Conservation (phyloP, 2,797 vertebrate species). For the Hypotaenidia philippensis region DNA sequence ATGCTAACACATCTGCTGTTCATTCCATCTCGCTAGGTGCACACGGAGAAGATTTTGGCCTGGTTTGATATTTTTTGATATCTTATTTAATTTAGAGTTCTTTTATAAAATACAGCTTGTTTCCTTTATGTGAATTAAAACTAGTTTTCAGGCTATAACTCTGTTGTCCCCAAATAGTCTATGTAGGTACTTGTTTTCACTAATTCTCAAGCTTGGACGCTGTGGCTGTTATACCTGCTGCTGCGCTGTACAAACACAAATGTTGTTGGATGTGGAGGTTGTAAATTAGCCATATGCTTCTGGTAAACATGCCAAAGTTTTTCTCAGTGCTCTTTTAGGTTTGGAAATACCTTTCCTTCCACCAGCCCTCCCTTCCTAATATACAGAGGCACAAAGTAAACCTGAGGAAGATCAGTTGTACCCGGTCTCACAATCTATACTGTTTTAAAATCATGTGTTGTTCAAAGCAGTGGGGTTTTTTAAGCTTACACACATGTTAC, state of each 20-base stretch:
- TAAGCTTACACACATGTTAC: not conserved
- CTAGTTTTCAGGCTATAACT: conserved; percentile 51
- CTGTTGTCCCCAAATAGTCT: conserved; percentile 25
- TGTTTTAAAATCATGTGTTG: not conserved
- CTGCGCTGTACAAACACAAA: not conserved
- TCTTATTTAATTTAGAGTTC: conserved; percentile 65
- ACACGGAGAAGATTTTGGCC: conserved; percentile 1
- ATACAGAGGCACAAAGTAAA: not conserved
- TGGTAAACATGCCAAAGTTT: not conserved
- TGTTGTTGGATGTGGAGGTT: not conserved
- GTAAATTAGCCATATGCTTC: conserved; percentile 12
- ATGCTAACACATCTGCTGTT: not conserved
- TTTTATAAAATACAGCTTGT: not conserved
- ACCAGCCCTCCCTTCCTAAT: not conserved
- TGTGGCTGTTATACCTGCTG: not conserved
- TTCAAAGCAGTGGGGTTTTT: not conserved
- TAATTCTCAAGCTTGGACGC: not conserved
- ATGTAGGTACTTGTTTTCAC: not conserved
- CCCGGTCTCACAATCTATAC: not conserved
- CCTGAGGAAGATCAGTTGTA: not conserved
- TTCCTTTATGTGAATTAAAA: conserved; percentile 58
- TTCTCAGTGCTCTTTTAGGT: not conserved
- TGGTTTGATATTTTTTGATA: conserved; percentile 36
- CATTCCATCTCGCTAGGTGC: conserved; percentile 9
- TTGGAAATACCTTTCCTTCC: not conserved